A percentile compares a stretch with the other conserved stretches of the same genome.
Evolutionary conservation across 2,797 vertebrate genomes (phyloP).

Genomic region (Phrynocephalus vlangalii): DNA sequence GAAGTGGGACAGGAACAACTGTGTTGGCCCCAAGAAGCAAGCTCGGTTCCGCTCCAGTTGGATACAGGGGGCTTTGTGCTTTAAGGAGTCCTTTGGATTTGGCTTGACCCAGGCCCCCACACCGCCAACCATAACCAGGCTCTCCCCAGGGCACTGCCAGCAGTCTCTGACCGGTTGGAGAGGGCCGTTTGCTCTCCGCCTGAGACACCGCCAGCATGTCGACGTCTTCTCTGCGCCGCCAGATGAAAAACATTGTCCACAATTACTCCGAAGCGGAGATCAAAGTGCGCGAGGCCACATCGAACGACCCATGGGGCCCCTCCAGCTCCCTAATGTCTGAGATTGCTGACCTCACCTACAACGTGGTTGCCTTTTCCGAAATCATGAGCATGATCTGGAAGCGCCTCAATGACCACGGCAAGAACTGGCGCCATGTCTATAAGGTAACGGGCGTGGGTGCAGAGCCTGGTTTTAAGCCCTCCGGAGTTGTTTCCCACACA

Average conservation of each 20-base stretch:
- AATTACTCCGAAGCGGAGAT: constrained; percentile 97
- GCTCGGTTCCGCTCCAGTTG: background rate
- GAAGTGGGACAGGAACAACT: background rate
- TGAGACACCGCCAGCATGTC: constrained; percentile 79
- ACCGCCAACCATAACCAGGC: no score
- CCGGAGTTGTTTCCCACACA: background rate
- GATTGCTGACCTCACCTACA: constrained; percentile 95
- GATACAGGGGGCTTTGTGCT: background rate
- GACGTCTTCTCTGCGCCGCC: constrained; percentile 92
- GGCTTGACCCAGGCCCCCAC: background rate
- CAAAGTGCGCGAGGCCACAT: constrained; percentile 94
- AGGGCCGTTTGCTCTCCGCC: no score
- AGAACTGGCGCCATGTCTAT: constrained; percentile 96
- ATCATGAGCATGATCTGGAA: constrained; percentile 99
- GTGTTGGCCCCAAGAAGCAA: background rate
- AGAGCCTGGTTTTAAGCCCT: no score
- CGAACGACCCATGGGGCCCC: constrained; percentile 94
- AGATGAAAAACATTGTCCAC: constrained; percentile 97
- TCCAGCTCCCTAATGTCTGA: constrained; percentile 96
- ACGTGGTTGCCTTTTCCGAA: constrained; percentile 95
- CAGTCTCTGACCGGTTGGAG: background rate
- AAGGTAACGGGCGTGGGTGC: constrained; percentile 79
- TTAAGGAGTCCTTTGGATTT: background rate
- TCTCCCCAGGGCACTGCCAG: background rate
- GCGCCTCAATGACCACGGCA: constrained; percentile 93